Evolutionary conservation across 1,140 invertebrate genomes (phyloP).

Genomic region (Drosophila pallidifrons): DNA sequence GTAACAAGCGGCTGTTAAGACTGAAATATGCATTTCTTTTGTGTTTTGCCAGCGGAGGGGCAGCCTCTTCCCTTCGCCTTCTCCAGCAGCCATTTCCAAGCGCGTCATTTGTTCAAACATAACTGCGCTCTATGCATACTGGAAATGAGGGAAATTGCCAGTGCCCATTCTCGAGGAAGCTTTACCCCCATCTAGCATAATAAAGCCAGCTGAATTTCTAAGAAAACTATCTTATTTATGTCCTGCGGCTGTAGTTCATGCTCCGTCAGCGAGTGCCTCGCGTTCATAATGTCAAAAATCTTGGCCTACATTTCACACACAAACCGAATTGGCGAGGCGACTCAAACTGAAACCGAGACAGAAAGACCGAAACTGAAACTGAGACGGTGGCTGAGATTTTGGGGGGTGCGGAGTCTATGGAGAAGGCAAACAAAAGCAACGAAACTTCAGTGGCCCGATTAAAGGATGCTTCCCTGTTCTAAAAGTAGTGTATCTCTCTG

Average conservation of each 20-base stretch:
- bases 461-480: not conserved
- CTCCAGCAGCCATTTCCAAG: slow-evolving; percentile 23
- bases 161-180: not conserved
- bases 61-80: too few relatives aligned
- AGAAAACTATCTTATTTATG: slow-evolving; percentile 81
- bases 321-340: slow-evolving; percentile 23
- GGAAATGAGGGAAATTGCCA: slow-evolving; percentile 37
- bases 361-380: too few relatives aligned
- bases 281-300: slow-evolving; percentile 74
- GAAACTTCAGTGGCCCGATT: not conserved
- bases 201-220: slow-evolving; percentile 69
- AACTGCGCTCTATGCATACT: slow-evolving; percentile 25
- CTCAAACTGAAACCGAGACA: not conserved
- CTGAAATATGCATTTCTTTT: slow-evolving; percentile 82
- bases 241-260: slow-evolving; percentile 75
- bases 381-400: too few relatives aligned
- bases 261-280: slow-evolving; percentile 43
- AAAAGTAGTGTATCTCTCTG: not conserved
- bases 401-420: not conserved
- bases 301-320: slow-evolving; percentile 67
- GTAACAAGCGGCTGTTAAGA: slow-evolving; percentile 67
- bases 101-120: slow-evolving; percentile 51
- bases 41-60: slow-evolving; percentile 26
- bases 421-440: slow-evolving; percentile 29
- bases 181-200: slow-evolving; percentile 42